These are phyloP conservation scores for Protodeltote pygarga DNA, from an alignment of 2,888 invertebrate genomes.

Conservation along the genomic window DNA sequence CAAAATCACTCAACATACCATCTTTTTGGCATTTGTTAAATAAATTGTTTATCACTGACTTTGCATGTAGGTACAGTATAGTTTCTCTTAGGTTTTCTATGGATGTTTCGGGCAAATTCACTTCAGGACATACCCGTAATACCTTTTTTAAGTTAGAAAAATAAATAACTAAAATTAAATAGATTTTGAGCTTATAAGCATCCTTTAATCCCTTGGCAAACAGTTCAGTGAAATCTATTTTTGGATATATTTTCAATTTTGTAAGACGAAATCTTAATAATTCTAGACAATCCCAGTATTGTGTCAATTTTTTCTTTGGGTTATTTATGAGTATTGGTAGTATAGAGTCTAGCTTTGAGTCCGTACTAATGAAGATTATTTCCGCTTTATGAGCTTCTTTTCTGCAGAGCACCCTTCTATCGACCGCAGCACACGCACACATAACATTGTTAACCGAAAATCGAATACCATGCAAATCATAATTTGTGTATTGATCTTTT, in stretches of 20 bases:
- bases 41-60: conserved; percentile 50
- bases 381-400: conserved; percentile 64
- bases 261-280: conserved; percentile 64
- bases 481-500: conserved; percentile 57
- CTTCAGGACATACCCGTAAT: conserved; percentile 45
- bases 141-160: conserved; percentile 56
- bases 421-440: conserved; percentile 57
- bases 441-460: conserved; percentile 64
- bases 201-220: conserved; percentile 57
- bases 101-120: conserved; percentile 62
- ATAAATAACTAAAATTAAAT: conserved; percentile 60
- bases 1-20: conserved; percentile 46
- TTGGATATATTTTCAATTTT: conserved; percentile 65
- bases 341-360: conserved; percentile 51
- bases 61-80: conserved; percentile 65
- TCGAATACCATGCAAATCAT: conserved; percentile 61
- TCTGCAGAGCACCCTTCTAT: conserved; percentile 62
- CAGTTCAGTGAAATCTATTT: conserved; percentile 57
- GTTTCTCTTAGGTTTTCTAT: conserved; percentile 65
- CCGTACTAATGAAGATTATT: conserved; percentile 57
- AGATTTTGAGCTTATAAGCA: conserved; percentile 70
- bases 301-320: conserved; percentile 60
- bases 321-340: conserved; percentile 61
- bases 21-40: conserved; percentile 46
- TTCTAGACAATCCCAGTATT: conserved; percentile 74